Evolutionary conservation across 2,797 vertebrate species (phyloP), one percentile per base, ranked within the genome.

Genomic region (Myotis pilosus): DNA sequence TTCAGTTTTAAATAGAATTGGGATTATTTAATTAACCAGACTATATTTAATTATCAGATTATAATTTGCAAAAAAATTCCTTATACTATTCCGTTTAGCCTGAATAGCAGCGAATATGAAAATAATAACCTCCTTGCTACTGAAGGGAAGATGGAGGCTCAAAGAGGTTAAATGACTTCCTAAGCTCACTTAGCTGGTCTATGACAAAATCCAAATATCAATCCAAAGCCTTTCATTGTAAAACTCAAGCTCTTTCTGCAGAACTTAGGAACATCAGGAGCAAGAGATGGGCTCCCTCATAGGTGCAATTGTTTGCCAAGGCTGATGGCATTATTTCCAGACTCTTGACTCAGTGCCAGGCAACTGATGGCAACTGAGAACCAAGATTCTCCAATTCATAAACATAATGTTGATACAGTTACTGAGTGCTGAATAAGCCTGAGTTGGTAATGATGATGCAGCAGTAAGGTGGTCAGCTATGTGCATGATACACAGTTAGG

Each of bases 121-220:
- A 8, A 64, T 68, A 13, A 49, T 84, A 71, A 75, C 68, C 38
- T 22, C 51, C 28, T 10, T 19, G 10, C 74, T 41, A 55, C 5
- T 81, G 76, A 92, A 88, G 79, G 81, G 47, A 87, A 95, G 88
- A 89, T 2, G n/a, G 51, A 89, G 30, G 13, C 44, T 69, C 13
- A 6, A 74, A 78, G 69, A 92, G 83, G 62, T 82, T 60, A 51
- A 71, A 68, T 60, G 60, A 78, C 74, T 47, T 66, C 47, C 38
- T n/a, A 79, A 64, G 62, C 16, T 91, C 19, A 19, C 57, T 91
- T 83, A 71, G 13, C 49, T 33, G 2, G n/a, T 25, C 76, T 64
- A n/a, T 80, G 57, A 66, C 38, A 81, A 36, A 66, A 33, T 53
- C 30, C 41, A 74, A 62, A 25, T 28, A 69, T n/a, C 75, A 72